phyloP scores from a whole-genome alignment of 2,797 vertebrate species.

The Sibirionetta formosa region DNA sequence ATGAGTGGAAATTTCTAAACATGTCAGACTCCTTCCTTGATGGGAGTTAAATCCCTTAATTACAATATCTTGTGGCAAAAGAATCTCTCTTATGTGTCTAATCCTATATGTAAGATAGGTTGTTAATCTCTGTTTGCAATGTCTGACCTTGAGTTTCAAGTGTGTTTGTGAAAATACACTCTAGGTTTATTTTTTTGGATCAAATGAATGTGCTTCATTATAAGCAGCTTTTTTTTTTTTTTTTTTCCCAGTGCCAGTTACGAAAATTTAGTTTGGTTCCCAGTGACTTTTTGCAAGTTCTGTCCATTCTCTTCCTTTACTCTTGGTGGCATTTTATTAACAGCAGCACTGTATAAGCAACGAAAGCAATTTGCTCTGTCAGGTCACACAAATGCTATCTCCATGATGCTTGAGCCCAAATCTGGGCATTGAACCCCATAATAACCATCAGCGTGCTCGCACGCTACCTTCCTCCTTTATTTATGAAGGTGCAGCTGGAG shows the following conservation, averaged over 20 bases:
- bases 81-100: background rate
- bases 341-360: background rate
- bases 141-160: background rate
- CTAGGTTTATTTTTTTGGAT: background rate
- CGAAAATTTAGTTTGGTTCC: background rate
- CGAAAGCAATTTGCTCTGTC: background rate
- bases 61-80: background rate
- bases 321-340: background rate
- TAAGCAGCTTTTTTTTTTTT: background rate
- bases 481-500: background rate
- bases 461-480: background rate
- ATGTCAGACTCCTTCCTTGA: background rate
- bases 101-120: background rate
- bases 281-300: background rate
- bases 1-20: background rate
- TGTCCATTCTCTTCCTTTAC: background rate
- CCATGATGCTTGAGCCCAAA: background rate
- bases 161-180: background rate
- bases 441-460: background rate
- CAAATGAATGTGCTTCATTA: background rate
- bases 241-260: rapidly evolving
- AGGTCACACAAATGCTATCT: background rate
- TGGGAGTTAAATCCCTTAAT: background rate
- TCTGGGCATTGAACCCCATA: background rate
- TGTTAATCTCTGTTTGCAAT: background rate